Conservation (phyloP, 2,888 invertebrate genomes). For the Epistrophella euchroma region DNA sequence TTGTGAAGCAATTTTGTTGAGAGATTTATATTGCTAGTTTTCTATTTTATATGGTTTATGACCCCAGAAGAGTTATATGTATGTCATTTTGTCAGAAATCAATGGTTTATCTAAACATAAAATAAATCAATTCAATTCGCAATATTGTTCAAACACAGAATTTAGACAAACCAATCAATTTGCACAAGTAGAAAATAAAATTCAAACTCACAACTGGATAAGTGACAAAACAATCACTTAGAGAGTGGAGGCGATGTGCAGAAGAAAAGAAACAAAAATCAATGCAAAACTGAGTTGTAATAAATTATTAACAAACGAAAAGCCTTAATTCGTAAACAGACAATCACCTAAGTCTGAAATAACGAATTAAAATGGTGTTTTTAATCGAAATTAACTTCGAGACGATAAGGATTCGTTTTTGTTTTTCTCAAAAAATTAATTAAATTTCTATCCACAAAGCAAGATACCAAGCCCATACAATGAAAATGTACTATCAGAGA, state of each 20-base stretch:
- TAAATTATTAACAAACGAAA: not conserved
- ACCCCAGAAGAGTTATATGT: not conserved
- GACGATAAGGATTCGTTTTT: not conserved
- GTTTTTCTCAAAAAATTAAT: not conserved
- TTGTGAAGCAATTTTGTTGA: conserved; percentile 15
- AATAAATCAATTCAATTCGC: not conserved
- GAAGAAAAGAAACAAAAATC: not conserved
- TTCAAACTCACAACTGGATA: not conserved
- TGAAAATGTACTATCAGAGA: too few species aligned
- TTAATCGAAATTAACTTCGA: too few species aligned
- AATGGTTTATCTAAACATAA: not conserved
- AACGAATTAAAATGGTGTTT: not conserved
- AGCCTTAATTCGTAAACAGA: not conserved
- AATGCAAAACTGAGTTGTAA: not conserved
- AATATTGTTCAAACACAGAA: not conserved
- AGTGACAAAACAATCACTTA: too few species aligned
- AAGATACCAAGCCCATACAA: not conserved
- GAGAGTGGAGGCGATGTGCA: not conserved
- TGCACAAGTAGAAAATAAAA: not conserved
- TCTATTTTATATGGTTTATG: not conserved
- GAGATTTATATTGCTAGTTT: not conserved
- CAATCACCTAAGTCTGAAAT: not conserved
- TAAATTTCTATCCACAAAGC: not conserved
- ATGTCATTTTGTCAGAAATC: not conserved
- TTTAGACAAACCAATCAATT: not conserved